A percentile compares a stretch with the other conserved stretches of the same genome.
phyloP scores from a whole-genome alignment of 1,140 invertebrate genomes.

The Nephotettix cincticeps region DNA sequence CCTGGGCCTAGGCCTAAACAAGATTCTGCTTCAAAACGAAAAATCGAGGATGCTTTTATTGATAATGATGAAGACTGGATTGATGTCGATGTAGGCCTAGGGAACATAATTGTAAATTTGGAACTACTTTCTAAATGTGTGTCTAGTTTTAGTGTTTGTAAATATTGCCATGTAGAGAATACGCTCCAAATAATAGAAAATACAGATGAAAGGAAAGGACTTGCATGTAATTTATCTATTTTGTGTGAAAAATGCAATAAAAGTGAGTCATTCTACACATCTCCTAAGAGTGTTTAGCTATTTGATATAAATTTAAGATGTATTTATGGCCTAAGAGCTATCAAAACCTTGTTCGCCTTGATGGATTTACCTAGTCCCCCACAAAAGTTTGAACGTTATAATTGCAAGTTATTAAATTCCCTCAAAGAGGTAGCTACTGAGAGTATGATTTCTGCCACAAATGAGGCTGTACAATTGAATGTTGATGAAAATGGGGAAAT shows the following conservation, averaged over 20 bases:
- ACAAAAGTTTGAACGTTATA: slow-evolving; percentile 11
- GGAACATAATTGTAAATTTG: background rate
- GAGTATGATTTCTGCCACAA: slow-evolving; percentile 21
- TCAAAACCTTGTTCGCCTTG: slow-evolving; percentile 17
- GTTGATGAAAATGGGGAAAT: slow-evolving; percentile 11
- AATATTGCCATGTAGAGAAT: background rate
- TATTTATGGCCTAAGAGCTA: slow-evolving; percentile 19
- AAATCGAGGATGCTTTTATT: background rate
- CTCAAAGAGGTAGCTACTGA: slow-evolving; percentile 19
- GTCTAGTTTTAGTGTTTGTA: background rate
- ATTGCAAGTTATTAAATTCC: slow-evolving; percentile 3
- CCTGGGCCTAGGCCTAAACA: background rate
- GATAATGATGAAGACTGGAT: background rate
- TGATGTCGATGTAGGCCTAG: slow-evolving; percentile 13
- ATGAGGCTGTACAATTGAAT: slow-evolving; percentile 26
- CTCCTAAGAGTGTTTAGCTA: background rate
- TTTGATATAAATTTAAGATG: slow-evolving; percentile 26
- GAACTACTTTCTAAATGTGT: background rate
- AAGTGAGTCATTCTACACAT: background rate
- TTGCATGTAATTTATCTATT: background rate
- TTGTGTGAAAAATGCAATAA: background rate
- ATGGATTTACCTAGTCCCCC: slow-evolving; percentile 25
- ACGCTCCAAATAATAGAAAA: background rate
- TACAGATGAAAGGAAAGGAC: background rate
- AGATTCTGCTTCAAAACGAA: slow-evolving; percentile 9